phyloP scores from a whole-genome alignment of 1,140 invertebrate species.

The Caenorhabditis inopinata region DNA sequence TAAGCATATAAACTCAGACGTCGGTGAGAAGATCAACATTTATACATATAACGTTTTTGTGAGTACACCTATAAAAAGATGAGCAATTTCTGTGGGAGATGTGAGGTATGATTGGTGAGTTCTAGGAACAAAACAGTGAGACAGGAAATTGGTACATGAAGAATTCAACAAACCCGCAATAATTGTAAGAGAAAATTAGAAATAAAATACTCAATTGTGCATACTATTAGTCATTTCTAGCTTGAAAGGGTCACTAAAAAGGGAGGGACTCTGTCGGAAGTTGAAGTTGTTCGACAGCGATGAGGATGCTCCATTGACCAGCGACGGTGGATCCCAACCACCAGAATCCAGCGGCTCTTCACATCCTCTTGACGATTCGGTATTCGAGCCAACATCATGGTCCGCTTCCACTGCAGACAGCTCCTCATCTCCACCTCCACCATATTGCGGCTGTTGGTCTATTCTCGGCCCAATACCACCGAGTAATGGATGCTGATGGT shows the following conservation, averaged over 20 bases:
- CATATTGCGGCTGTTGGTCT: neutral
- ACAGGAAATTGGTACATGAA: neutral
- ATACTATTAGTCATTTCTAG: constrained; percentile 48
- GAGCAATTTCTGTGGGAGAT: neutral
- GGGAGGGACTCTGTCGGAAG: constrained; percentile 41
- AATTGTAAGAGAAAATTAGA: neutral
- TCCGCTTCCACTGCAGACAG: constrained; percentile 38
- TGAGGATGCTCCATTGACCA: constrained; percentile 16
- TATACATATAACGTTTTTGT: neutral
- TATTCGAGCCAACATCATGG: constrained; percentile 49
- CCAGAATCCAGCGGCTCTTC: constrained; percentile 12
- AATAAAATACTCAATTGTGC: constrained; percentile 34
- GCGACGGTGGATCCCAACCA: constrained; percentile 19
- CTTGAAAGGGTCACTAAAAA: constrained; percentile 51
- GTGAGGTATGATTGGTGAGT: neutral
- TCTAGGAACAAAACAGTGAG: neutral
- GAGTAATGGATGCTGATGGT: neutral
- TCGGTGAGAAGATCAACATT: too few species aligned
- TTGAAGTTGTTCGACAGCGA: constrained; percentile 4
- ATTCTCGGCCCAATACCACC: neutral
- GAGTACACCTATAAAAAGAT: neutral
- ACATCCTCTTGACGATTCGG: constrained; percentile 46
- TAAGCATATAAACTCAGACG: too few species aligned
- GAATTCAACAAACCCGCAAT: neutral
- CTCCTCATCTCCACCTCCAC: constrained; percentile 26